Evolutionary conservation across 2,113 vertebrate genomes (phyloP), one percentile per base, ranked within the genome.

Genomic region (Smithornis capensis): DNA sequence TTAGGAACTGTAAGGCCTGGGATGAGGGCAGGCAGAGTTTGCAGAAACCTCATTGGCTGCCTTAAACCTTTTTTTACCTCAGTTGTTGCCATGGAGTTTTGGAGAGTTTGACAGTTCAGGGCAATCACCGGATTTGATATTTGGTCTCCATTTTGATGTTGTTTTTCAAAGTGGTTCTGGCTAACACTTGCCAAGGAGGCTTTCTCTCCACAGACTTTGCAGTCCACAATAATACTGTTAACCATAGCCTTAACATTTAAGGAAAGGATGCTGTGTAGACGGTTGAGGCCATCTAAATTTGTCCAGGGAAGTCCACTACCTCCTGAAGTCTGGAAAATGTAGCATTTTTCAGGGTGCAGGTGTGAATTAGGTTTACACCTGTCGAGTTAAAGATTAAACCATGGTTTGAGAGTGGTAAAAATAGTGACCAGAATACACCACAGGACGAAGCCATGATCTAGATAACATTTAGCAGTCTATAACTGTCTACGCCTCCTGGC

Each of bases 71-170:
- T 84, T 96, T 90, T 85, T 95, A 79, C 89, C 65, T 90, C 75
- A 59, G 37, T 76, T 86, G 92, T 96, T 97, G 88, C 96, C 83
- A 96, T 92, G 83, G 91, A 93, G 86, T 80, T 93, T 78, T 59
- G 64, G 64, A 90, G 76, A 83, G 71, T 91, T 77, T 90, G 90
- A 83, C 79, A 92, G 40, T 73, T 88, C 71, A 90, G 50, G 82
- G 84, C 85, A 88, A 80, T 90, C 50, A 50, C 28, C 57, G 55
- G 71, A 92, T 93, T 37, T 45, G 44, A 45, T 86, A 60, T 68
- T 93, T 7, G 1, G 40, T 76, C 57, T 59, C 12, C 25, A 83
- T 79, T 92, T 92, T 90, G 55, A 76, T 53, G 53, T 33, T 68
- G 19, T 49, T 91, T 93, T 96, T 92, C 50, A 49, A 64, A 82